These are phyloP conservation scores for Caenorhabditis briggsae DNA, from an alignment of 1,140 invertebrate genomes.

Conservation along the genomic window DNA sequence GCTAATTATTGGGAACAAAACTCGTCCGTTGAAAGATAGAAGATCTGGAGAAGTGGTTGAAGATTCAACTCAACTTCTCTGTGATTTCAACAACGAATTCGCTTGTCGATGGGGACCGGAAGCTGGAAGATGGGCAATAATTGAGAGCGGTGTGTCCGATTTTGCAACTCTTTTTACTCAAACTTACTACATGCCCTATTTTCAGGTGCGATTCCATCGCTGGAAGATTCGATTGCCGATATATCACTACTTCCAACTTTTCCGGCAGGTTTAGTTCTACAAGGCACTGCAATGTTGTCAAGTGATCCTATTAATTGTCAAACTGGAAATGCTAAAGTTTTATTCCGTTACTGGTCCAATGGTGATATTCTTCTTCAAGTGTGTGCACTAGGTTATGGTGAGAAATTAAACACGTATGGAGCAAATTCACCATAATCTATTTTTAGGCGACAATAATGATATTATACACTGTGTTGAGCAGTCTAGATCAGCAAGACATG, in stretches of 20 bases:
- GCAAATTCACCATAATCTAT: conserved; percentile 48
- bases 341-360: conserved; percentile 77
- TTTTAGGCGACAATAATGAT: conserved; percentile 58
- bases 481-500: conserved; percentile 50
- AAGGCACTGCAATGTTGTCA: conserved; percentile 75
- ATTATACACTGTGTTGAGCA: conserved; percentile 58
- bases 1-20: conserved; percentile 73
- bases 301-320: conserved; percentile 75
- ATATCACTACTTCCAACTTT: conserved; percentile 68
- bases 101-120: conserved; percentile 77
- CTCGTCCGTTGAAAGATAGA: conserved; percentile 72
- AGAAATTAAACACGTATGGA: conserved; percentile 68
- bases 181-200: not conserved
- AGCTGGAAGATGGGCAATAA: conserved; percentile 75
- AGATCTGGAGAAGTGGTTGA: conserved; percentile 69
- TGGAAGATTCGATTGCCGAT: conserved; percentile 69
- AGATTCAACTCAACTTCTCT: conserved; percentile 72
- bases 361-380: conserved; percentile 74
- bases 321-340: conserved; percentile 72
- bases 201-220: conserved; percentile 74
- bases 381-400: conserved; percentile 73
- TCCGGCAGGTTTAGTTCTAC: conserved; percentile 74
- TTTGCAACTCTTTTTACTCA: not conserved
- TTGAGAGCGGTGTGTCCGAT: conserved; percentile 70
- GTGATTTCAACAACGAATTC: conserved; percentile 76